phyloP scores from a whole-genome alignment of 2,113 vertebrate genomes.

The Corythornis vintsioides region DNA sequence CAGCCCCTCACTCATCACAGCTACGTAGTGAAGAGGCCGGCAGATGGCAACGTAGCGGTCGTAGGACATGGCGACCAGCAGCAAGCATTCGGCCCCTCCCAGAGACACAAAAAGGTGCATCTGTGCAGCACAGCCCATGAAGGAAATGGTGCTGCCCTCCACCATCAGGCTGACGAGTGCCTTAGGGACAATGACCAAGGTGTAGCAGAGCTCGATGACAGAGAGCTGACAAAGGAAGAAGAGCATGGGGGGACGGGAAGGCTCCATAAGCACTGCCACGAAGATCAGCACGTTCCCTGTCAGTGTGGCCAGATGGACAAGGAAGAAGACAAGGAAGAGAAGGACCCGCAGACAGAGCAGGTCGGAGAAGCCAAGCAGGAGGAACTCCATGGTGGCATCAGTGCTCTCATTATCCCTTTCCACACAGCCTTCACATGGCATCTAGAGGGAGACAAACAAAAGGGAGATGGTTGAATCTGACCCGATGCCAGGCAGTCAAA shows the following conservation, averaged over 20 bases:
- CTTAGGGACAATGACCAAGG: constrained; percentile 68
- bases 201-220: constrained; percentile 68
- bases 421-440: constrained; percentile 24
- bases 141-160: constrained; percentile 52
- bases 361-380: constrained; percentile 71
- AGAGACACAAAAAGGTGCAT: constrained; percentile 71
- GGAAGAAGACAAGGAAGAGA: constrained; percentile 66
- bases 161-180: constrained; percentile 30
- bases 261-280: constrained; percentile 22
- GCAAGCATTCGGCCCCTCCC: constrained; percentile 10
- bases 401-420: constrained; percentile 8
- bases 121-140: constrained; percentile 68
- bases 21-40: background rate
- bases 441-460: constrained; percentile 28
- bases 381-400: constrained; percentile 38
- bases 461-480: background rate
- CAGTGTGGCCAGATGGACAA: constrained; percentile 55
- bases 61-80: constrained; percentile 20
- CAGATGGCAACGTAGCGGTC: constrained; percentile 28
- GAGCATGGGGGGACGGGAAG: constrained; percentile 65
- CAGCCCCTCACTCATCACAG: background rate
- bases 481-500: background rate
- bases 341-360: constrained; percentile 34
- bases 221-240: constrained; percentile 75
- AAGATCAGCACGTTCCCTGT: constrained; percentile 64